These are phyloP conservation scores for Zeugodacus cucurbitae DNA, from an alignment of 1,140 invertebrate species.

Conservation along the genomic window DNA sequence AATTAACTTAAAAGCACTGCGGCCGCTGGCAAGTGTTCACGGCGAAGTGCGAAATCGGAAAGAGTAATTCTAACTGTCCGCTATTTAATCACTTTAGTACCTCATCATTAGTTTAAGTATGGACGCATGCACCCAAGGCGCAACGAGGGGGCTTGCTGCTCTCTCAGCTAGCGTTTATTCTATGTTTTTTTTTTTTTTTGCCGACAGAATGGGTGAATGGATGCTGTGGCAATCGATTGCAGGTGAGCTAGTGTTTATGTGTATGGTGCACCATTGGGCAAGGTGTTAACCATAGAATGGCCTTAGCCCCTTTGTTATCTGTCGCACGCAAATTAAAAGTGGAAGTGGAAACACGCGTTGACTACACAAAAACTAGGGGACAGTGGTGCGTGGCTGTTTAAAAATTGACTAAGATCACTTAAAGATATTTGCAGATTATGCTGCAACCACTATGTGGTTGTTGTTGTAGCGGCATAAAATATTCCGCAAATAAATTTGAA, in stretches of 20 bases:
- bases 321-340: slow-evolving; percentile 18
- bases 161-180: too few species aligned
- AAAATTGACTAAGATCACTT: neutral
- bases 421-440: too few species aligned
- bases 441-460: too few species aligned
- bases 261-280: neutral
- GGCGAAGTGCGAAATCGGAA: neutral
- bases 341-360: neutral
- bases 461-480: too few species aligned
- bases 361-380: neutral
- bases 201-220: neutral
- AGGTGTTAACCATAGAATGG: slow-evolving; percentile 21
- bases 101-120: slow-evolving; percentile 30
- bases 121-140: neutral
- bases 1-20: slow-evolving; percentile 25
- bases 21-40: neutral
- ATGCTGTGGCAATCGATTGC: neutral
- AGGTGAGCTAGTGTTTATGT: neutral
- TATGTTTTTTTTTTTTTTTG: too few species aligned
- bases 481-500: too few species aligned
- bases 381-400: neutral
- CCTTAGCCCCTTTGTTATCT: neutral
- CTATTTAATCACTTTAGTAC: slow-evolving; percentile 30
- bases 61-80: neutral
- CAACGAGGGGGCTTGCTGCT: neutral